phyloP scores from a whole-genome alignment of 2,888 invertebrate species.

The Muschampia plurimacula region DNA sequence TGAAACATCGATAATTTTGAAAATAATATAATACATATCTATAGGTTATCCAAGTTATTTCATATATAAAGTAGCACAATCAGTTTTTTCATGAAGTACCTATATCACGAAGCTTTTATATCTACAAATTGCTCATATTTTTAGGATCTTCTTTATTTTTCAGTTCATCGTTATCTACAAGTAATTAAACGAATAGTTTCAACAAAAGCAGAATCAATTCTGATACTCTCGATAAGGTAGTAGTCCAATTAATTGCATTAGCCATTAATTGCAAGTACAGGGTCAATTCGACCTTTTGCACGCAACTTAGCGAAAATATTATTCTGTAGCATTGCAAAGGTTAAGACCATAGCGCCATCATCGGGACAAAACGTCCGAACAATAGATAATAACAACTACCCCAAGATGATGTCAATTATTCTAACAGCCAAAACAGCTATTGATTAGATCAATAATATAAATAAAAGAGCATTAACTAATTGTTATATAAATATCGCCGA shows the following conservation, averaged over 20 bases:
- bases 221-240: slow-evolving; percentile 16
- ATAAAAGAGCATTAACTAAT: slow-evolving; percentile 19
- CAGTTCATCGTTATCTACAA: neutral
- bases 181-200: slow-evolving; percentile 3
- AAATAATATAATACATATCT: too few relatives aligned
- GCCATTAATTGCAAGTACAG: slow-evolving; percentile 15
- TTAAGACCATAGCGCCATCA: slow-evolving; percentile 51
- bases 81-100: too few relatives aligned
- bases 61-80: too few relatives aligned
- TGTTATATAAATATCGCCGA: slow-evolving; percentile 29
- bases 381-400: slow-evolving; percentile 67
- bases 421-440: slow-evolving; percentile 70
- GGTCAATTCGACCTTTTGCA: slow-evolving; percentile 38
- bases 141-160: neutral
- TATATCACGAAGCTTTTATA: too few relatives aligned
- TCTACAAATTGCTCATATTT: too few relatives aligned
- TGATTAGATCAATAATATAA: slow-evolving; percentile 63
- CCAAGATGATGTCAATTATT: slow-evolving; percentile 69
- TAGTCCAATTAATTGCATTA: slow-evolving; percentile 7
- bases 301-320: slow-evolving; percentile 29
- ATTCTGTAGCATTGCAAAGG: slow-evolving; percentile 49
- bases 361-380: slow-evolving; percentile 54
- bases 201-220: neutral
- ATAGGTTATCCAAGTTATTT: too few relatives aligned
- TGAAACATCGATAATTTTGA: too few relatives aligned